These are phyloP conservation scores for Hemicrepidius hirtus DNA, from an alignment of 2,888 invertebrate species.

Conservation along the genomic window DNA sequence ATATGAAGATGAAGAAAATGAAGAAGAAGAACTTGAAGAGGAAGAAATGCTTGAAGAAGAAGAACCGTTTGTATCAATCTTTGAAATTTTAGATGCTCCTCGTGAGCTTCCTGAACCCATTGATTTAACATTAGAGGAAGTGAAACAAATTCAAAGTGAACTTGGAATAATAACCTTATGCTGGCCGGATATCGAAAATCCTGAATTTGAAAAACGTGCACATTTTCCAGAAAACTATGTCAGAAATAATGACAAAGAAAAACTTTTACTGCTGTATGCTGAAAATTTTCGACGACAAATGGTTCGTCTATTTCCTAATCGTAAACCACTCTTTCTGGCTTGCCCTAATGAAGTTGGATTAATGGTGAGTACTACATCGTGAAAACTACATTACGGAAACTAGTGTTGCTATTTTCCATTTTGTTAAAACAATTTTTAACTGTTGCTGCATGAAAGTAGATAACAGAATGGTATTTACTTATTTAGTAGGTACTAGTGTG, in stretches of 20 bases:
- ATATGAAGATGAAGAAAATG: neutral
- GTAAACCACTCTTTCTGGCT: slow-evolving; percentile 81
- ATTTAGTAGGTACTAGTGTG: too few relatives aligned
- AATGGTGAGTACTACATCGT: slow-evolving; percentile 76
- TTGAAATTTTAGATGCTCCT: slow-evolving; percentile 66
- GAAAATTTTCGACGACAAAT: slow-evolving; percentile 88
- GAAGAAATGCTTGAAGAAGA: slow-evolving; percentile 61
- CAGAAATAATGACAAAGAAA: slow-evolving; percentile 81
- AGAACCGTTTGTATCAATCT: slow-evolving; percentile 63
- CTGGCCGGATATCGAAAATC: slow-evolving; percentile 77
- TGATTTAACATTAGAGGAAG: slow-evolving; percentile 72
- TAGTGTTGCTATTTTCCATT: too few relatives aligned
- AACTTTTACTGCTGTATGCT: slow-evolving; percentile 81
- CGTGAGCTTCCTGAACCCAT: slow-evolving; percentile 65
- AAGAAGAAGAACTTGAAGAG: slow-evolving; percentile 35
- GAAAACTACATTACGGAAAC: too few relatives aligned
- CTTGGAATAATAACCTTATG: slow-evolving; percentile 78
- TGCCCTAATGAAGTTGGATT: slow-evolving; percentile 85
- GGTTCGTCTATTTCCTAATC: slow-evolving; percentile 74
- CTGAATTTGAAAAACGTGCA: slow-evolving; percentile 75
- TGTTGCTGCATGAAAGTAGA: too few relatives aligned
- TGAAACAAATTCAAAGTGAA: slow-evolving; percentile 77
- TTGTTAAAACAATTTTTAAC: too few relatives aligned
- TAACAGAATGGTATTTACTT: too few relatives aligned
- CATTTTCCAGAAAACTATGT: slow-evolving; percentile 81